phyloP scores from a whole-genome alignment of 2,113 vertebrate genomes.

The Chloropsis cyanopogon region DNA sequence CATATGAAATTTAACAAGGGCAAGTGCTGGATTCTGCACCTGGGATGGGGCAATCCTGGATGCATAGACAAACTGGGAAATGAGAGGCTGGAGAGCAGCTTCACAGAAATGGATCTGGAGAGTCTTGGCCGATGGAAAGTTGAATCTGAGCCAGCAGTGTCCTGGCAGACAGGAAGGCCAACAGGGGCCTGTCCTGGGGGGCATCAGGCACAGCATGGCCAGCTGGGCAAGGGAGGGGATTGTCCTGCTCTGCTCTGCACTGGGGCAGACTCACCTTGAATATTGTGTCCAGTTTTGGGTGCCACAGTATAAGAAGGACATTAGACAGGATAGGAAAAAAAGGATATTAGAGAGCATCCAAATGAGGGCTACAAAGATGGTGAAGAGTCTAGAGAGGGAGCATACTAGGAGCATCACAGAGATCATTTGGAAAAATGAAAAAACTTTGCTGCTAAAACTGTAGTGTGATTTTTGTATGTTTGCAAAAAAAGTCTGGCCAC shows the following conservation, averaged over 20 bases:
- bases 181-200: accelerated
- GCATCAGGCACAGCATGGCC: background rate
- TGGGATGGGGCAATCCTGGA: background rate
- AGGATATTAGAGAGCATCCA: background rate
- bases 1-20: background rate
- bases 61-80: background rate
- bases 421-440: background rate
- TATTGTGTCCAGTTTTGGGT: background rate
- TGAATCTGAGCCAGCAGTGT: background rate
- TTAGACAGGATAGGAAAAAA: background rate
- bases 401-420: background rate
- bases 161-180: background rate
- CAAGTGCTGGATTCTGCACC: background rate
- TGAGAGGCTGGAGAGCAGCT: background rate
- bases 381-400: background rate
- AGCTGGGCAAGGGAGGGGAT: background rate
- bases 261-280: background rate
- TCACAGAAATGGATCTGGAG: background rate
- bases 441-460: background rate
- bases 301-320: background rate
- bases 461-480: background rate
- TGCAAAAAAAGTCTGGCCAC: background rate
- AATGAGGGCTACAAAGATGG: background rate
- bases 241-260: background rate
- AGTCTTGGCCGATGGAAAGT: accelerated